These are phyloP conservation scores for Pyrocoelia pectoralis DNA, from an alignment of 2,888 invertebrate genomes.

Conservation along the genomic window DNA sequence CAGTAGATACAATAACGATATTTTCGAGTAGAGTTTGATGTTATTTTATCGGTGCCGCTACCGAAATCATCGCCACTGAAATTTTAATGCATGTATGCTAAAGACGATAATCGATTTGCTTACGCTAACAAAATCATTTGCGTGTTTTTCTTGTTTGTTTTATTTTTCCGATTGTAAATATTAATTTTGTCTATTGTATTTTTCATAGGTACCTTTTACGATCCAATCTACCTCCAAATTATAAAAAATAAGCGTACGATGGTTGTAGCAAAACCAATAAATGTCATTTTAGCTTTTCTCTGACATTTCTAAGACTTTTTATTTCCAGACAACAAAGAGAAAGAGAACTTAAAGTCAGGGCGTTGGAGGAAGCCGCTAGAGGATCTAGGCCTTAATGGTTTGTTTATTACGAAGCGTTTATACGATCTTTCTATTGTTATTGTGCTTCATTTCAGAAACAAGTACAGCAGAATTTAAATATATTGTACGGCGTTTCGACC, in stretches of 20 bases:
- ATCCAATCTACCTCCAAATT: slow-evolving; percentile 33
- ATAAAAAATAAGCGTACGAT: slow-evolving; percentile 27
- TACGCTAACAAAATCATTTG: slow-evolving; percentile 1
- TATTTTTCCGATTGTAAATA: slow-evolving; percentile 5
- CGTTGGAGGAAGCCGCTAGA: slow-evolving; percentile 85
- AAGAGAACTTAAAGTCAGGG: slow-evolving; percentile 84
- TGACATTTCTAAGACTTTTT: slow-evolving; percentile 33
- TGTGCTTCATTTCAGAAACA: background rate
- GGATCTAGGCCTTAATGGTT: slow-evolving; percentile 66
- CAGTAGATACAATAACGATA: too few relatives aligned
- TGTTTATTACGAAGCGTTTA: too few relatives aligned
- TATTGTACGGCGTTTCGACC: background rate
- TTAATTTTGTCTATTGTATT: slow-evolving; percentile 27
- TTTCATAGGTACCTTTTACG: slow-evolving; percentile 34
- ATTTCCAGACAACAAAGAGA: slow-evolving; percentile 75
- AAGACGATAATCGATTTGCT: too few relatives aligned
- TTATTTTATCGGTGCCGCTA: too few relatives aligned
- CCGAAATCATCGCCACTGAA: too few relatives aligned
- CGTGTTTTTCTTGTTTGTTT: slow-evolving; percentile 11
- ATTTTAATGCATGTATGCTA: too few relatives aligned
- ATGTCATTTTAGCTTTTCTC: slow-evolving; percentile 14
- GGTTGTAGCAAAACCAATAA: slow-evolving; percentile 27
- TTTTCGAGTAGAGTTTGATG: too few relatives aligned
- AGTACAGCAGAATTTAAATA: background rate
- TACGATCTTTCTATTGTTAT: too few relatives aligned